These are phyloP conservation scores for Glaucomys volans DNA, from an alignment of 2,113 vertebrate genomes.

Conservation along the genomic window DNA sequence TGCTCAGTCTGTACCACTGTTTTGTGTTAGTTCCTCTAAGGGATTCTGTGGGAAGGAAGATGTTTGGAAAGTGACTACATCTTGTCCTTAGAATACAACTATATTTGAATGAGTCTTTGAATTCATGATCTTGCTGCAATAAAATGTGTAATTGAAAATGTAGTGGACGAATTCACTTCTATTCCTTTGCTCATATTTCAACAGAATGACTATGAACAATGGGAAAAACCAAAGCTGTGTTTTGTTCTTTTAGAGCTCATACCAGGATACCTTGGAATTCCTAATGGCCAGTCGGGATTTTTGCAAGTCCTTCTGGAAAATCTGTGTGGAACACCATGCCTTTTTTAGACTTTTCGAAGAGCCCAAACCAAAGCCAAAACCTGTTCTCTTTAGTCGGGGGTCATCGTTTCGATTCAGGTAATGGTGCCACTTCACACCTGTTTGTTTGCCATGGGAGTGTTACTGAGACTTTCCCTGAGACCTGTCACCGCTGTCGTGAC, in stretches of 20 bases:
- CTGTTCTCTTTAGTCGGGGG: conserved; percentile 96
- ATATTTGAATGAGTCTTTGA: not conserved
- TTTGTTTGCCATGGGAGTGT: fast-evolving
- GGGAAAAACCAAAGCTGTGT: not conserved
- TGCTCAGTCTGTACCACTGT: fast-evolving
- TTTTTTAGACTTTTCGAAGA: conserved; percentile 99
- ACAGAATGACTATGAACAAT: not conserved
- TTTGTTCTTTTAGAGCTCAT: conserved; percentile 90
- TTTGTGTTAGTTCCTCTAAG: not conserved
- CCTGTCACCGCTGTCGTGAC: not conserved
- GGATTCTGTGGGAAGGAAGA: not conserved
- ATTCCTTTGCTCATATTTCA: not conserved
- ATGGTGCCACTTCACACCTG: not conserved
- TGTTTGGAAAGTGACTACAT: not conserved
- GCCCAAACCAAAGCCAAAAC: conserved; percentile 97
- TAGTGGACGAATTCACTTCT: not conserved
- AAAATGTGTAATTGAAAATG: not conserved
- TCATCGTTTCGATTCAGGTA: conserved; percentile 99
- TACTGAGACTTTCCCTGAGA: not conserved
- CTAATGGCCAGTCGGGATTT: conserved; percentile 97
- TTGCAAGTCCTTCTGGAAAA: conserved; percentile 99
- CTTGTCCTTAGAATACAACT: not conserved
- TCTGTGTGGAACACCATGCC: conserved; percentile 98
- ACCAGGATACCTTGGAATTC: conserved; percentile 98
- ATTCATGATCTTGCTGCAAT: not conserved